phyloP scores from a whole-genome alignment of 2,888 invertebrate species.

The Acronicta leporina region DNA sequence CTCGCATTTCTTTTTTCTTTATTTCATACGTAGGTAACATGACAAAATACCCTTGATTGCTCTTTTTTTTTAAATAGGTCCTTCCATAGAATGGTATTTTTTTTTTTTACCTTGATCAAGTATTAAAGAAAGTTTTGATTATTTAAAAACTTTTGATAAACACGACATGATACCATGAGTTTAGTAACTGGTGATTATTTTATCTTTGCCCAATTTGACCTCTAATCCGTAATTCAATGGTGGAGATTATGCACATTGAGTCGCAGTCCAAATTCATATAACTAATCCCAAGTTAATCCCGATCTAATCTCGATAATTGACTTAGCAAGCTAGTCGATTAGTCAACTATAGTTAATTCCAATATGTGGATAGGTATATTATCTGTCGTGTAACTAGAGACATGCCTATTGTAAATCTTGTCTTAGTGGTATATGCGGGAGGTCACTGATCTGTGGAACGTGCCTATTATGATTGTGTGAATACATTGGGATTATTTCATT shows the following conservation, averaged over 20 bases:
- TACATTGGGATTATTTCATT: too few species aligned
- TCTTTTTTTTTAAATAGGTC: too few species aligned
- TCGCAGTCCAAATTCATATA: slow-evolving; percentile 43
- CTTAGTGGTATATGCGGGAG: too few species aligned
- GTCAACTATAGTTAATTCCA: slow-evolving; percentile 31
- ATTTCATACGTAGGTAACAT: too few species aligned
- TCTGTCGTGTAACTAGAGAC: background rate
- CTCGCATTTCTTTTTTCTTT: too few species aligned
- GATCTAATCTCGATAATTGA: slow-evolving; percentile 55
- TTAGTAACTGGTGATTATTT: slow-evolving; percentile 23
- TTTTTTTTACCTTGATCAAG: too few species aligned
- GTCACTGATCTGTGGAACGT: background rate
- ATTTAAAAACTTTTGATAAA: too few species aligned
- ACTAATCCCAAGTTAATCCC: slow-evolving; percentile 49
- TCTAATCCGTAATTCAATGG: slow-evolving; percentile 55
- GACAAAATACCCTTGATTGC: too few species aligned
- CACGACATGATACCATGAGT: too few species aligned
- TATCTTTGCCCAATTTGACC: slow-evolving; percentile 48
- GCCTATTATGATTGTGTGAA: background rate
- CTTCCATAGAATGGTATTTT: too few species aligned
- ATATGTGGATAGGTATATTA: background rate
- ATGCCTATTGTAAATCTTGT: background rate
- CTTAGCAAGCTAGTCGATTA: slow-evolving; percentile 44
- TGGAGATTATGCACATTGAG: slow-evolving; percentile 37
- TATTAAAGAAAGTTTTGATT: too few species aligned